phyloP scores from a whole-genome alignment of 2,888 invertebrate genomes.

The Melipona bicolor region DNA sequence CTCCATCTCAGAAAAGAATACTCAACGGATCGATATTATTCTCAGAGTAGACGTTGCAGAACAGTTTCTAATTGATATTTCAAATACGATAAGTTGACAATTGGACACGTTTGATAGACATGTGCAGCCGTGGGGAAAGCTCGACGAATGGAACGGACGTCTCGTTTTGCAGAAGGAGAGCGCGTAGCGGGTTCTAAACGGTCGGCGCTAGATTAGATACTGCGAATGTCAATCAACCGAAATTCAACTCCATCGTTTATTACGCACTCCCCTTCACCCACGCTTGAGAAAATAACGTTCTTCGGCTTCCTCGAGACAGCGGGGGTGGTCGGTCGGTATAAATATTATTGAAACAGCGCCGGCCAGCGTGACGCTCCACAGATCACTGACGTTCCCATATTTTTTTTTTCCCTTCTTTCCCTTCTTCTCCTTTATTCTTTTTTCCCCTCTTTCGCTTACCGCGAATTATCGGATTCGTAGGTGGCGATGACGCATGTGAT shows the following conservation, averaged over 20 bases:
- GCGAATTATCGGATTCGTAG: conserved; percentile 32
- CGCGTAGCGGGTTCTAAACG: neutral
- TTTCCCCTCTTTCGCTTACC: conserved; percentile 19
- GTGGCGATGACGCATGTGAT: conserved; percentile 50
- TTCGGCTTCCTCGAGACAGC: conserved; percentile 5
- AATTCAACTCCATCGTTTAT: conserved; percentile 9
- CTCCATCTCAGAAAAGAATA: neutral
- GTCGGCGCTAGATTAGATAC: conserved; percentile 11
- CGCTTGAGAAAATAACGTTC: conserved; percentile 48
- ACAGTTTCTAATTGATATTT: neutral
- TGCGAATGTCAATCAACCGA: conserved; percentile 29
- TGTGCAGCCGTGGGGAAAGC: neutral
- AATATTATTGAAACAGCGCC: conserved; percentile 52
- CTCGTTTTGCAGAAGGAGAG: neutral
- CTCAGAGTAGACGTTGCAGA: neutral
- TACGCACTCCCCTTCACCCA: conserved; percentile 33
- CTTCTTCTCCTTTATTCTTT: too few relatives aligned
- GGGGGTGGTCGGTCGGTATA: conserved; percentile 40
- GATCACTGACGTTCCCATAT: conserved; percentile 40
- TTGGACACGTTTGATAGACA: neutral
- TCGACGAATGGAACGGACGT: conserved; percentile 1
- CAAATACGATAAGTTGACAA: neutral
- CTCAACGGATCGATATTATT: too few relatives aligned
- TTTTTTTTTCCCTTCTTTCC: neutral
- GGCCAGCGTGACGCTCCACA: conserved; percentile 45